Conservation (phyloP, 2,113 vertebrate genomes). For the Callionymus lyra region DNA sequence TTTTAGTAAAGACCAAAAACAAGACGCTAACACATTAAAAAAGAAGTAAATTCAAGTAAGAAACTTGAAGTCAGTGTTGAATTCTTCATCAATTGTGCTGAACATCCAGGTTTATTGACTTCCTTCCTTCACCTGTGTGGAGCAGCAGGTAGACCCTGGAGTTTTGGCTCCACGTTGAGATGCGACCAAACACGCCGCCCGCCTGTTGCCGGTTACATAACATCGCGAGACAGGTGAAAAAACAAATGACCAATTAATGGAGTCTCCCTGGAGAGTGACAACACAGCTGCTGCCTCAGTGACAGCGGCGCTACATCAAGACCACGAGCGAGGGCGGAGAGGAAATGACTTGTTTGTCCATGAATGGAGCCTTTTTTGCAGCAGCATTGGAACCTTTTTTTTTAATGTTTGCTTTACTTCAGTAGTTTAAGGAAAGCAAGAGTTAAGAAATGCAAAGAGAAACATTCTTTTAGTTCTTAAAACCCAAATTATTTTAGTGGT, state of each 20-base stretch:
- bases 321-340: constrained; percentile 27
- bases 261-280: constrained; percentile 24
- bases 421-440: no score
- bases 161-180: constrained; percentile 15
- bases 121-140: constrained; percentile 1
- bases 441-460: no score
- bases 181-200: constrained; percentile 29
- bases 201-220: constrained; percentile 41
- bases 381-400: no score
- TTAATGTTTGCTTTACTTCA: no score
- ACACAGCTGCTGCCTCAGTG: constrained; percentile 3
- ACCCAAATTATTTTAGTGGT: no score
- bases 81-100: no score
- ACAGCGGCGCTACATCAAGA: constrained; percentile 13
- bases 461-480: no score
- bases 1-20: constrained; percentile 7
- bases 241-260: constrained; percentile 48
- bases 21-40: not conserved
- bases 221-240: constrained; percentile 42
- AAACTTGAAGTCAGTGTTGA: no score
- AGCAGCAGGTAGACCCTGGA: constrained; percentile 21
- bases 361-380: not conserved
- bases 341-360: constrained; percentile 5
- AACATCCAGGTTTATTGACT: no score
- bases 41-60: no score